Evolutionary conservation across 2,797 vertebrate genomes (phyloP).

Genomic region (Xenentodon cancila): DNA sequence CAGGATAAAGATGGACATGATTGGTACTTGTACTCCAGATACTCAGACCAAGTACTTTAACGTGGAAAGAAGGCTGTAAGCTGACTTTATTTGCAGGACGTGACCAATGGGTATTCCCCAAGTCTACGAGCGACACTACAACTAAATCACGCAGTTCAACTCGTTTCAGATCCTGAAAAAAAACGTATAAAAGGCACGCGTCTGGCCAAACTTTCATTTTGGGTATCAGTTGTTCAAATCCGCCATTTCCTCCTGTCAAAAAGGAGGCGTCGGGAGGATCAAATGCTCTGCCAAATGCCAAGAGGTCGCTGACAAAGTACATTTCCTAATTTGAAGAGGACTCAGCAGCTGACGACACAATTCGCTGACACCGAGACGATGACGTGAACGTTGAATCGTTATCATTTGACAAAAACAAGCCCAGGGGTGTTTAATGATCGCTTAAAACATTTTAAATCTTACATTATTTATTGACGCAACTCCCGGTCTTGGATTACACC

Average conservation of each 20-base stretch:
- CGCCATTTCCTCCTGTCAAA: slow-evolving; percentile 1
- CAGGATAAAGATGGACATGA: too few relatives aligned
- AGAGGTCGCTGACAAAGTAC: slow-evolving; percentile 40
- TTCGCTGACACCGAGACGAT: slow-evolving; percentile 21
- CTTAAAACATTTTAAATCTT: slow-evolving; percentile 10
- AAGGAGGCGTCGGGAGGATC: slow-evolving; percentile 23
- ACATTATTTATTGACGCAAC: slow-evolving; percentile 2
- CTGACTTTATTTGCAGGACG: too few relatives aligned
- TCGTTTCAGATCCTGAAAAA: too few relatives aligned
- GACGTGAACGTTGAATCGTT: not conserved
- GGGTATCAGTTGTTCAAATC: not conserved
- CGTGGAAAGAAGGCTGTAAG: too few relatives aligned
- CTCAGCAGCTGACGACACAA: slow-evolving; percentile 30
- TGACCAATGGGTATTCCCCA: too few relatives aligned
- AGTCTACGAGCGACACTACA: too few relatives aligned
- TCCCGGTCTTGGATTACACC: slow-evolving; percentile 19
- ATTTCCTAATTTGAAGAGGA: slow-evolving; percentile 24
- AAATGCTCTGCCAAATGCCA: slow-evolving; percentile 36
- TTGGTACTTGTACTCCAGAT: too few relatives aligned
- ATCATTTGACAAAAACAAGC: not conserved
- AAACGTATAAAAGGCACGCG: not conserved
- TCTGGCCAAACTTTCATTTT: not conserved
- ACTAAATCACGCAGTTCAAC: too few relatives aligned
- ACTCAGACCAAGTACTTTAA: too few relatives aligned
- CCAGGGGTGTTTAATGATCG: not conserved